Conservation (phyloP, 2,888 invertebrate species). For the Terebella lapidaria region DNA sequence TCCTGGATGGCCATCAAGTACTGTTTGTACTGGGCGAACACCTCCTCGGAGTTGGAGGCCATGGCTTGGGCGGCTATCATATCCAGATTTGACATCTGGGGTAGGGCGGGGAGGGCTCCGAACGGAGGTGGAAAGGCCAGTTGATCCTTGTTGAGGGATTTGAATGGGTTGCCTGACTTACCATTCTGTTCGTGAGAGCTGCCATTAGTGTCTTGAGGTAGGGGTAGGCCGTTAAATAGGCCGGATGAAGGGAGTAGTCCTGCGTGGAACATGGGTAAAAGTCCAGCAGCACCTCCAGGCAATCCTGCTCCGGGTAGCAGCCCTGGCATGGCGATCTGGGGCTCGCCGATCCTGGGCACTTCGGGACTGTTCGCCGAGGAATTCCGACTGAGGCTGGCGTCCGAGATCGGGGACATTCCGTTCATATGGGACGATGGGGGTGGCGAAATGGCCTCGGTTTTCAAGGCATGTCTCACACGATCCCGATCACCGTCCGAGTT, state of each 20-base stretch:
- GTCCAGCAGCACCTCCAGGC: not conserved
- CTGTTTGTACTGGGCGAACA: not conserved
- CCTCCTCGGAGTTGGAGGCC: not conserved
- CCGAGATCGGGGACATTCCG: not conserved
- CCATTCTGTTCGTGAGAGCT: not conserved
- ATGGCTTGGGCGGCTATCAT: not conserved
- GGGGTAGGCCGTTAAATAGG: not conserved
- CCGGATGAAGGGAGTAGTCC: not conserved
- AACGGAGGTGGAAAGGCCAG: not conserved
- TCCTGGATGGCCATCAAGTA: not conserved
- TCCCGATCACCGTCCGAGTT: no score
- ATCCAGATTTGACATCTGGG: not conserved
- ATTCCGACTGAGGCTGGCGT: not conserved
- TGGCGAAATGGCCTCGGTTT: not conserved
- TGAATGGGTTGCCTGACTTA: not conserved
- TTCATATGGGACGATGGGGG: not conserved
- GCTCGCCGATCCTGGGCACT: slow-evolving; percentile 1
- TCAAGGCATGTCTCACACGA: no score
- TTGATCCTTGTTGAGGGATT: not conserved
- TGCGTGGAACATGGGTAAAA: not conserved
- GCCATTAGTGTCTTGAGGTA: not conserved
- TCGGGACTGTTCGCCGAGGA: not conserved
- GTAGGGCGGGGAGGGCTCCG: not conserved
- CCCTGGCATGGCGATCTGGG: not conserved
- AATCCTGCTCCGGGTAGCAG: not conserved